Conservation (phyloP, 2,888 invertebrate species). For the Eupelmus urozonus region DNA sequence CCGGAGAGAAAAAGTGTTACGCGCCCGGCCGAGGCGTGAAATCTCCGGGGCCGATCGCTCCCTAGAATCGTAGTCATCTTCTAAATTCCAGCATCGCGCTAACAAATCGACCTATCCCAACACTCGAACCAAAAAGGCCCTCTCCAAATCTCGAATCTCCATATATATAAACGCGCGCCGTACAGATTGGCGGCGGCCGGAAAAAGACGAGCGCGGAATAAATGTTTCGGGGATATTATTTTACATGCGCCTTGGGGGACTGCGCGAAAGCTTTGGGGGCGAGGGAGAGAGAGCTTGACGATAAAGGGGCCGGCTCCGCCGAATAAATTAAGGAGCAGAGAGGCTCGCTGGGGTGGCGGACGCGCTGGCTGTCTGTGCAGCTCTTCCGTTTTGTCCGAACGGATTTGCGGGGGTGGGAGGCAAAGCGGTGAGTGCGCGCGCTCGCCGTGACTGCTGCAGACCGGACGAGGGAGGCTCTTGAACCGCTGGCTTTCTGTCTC, state of each 20-base stretch:
- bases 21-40: conserved; percentile 3
- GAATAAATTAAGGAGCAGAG: conserved; percentile 54
- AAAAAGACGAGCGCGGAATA: conserved; percentile 32
- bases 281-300: too few relatives aligned
- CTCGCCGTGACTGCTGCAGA: background rate
- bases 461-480: background rate
- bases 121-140: too few relatives aligned
- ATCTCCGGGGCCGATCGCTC: conserved; percentile 29
- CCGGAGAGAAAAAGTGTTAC: conserved; percentile 9
- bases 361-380: too few relatives aligned
- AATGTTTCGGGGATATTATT: conserved; percentile 68
- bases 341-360: too few relatives aligned
- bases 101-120: conserved; percentile 28
- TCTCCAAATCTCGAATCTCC: conserved; percentile 35
- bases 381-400: background rate
- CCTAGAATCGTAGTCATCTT: conserved; percentile 19
- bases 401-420: conserved; percentile 56
- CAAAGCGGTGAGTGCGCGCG: too few relatives aligned
- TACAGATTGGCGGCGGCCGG: background rate
- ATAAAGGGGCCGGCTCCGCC: too few relatives aligned
- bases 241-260: conserved; percentile 65
- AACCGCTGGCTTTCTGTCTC: too few relatives aligned
- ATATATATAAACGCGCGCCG: too few relatives aligned
- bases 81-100: background rate
- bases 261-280: too few relatives aligned